These are phyloP conservation scores for Sesamia inferens DNA, from an alignment of 2,888 invertebrate genomes.

Conservation along the genomic window DNA sequence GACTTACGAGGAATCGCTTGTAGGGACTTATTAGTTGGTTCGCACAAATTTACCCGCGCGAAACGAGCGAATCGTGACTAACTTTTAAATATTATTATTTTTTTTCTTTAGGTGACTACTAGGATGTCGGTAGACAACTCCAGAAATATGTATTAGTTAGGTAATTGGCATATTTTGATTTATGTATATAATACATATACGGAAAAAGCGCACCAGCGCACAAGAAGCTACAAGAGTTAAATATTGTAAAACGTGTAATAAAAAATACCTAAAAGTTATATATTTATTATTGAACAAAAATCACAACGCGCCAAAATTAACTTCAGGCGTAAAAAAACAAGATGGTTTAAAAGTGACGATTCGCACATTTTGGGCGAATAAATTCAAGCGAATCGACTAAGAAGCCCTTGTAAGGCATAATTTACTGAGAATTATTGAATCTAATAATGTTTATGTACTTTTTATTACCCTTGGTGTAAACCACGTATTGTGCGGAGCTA, in stretches of 20 bases:
- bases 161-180: neutral
- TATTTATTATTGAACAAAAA: no score
- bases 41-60: neutral
- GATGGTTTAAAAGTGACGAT: neutral
- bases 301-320: no score
- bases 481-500: conserved; percentile 17
- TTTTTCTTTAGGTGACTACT: neutral
- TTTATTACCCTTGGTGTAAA: conserved; percentile 20
- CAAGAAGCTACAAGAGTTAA: no score
- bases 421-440: conserved; percentile 50
- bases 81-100: neutral
- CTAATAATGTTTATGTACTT: conserved; percentile 27
- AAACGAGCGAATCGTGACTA: neutral
- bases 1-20: conserved; percentile 31
- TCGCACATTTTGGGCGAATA: neutral
- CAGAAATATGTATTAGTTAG: no score
- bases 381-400: neutral
- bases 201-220: no score
- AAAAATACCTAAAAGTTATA: no score
- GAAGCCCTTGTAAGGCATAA: conserved; percentile 34
- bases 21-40: neutral
- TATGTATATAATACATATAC: no score
- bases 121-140: neutral
- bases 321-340: neutral
- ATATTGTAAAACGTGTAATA: no score